Evolutionary conservation across 1,140 invertebrate species (phyloP).

Genomic region (Medauroidea extradentata): DNA sequence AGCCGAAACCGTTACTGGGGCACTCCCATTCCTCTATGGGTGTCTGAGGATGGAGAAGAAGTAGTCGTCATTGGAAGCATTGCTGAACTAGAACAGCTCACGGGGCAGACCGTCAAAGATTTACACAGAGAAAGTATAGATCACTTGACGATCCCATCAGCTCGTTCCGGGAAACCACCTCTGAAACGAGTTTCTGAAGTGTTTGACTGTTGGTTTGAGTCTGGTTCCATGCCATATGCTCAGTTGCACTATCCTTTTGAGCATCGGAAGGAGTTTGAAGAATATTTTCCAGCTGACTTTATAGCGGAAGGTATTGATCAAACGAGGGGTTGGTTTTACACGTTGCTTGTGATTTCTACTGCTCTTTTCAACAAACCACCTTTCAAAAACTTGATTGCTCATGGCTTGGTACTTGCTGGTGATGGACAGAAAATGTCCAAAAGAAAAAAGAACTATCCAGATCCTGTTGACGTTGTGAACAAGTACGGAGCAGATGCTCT

Average conservation of each 20-base stretch:
- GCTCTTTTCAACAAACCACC: constrained; percentile 95
- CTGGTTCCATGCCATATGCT: constrained; percentile 98
- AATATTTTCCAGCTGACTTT: constrained; percentile 97
- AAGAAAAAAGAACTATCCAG: constrained; percentile 97
- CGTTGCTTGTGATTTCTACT: constrained; percentile 91
- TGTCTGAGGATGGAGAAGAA: constrained; percentile 91
- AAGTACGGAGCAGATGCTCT: constrained; percentile 98
- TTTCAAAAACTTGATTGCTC: constrained; percentile 96
- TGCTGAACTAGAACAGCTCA: constrained; percentile 79
- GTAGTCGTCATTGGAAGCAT: constrained; percentile 94
- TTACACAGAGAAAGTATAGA: constrained; percentile 95
- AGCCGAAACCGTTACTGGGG: constrained; percentile 99
- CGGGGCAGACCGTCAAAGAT: constrained; percentile 79
- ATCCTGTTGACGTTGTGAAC: constrained; percentile 84
- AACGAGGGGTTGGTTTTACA: constrained; percentile 99
- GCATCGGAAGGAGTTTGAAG: constrained; percentile 84
- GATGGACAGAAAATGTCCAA: constrained; percentile 99
- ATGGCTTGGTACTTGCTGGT: constrained; percentile 89
- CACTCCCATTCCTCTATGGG: constrained; percentile 97
- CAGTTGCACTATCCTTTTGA: constrained; percentile 97
- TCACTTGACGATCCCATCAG: constrained; percentile 89
- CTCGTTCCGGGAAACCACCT: constrained; percentile 71
- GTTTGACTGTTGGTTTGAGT: constrained; percentile 99
- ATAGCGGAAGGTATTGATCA: constrained; percentile 99
- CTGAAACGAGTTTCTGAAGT: constrained; percentile 87